Percentiles rank a stretch among this genome's conserved stretches.
Conservation (phyloP, 2,888 invertebrate genomes). For the Caenorhabditis panamensis region DNA sequence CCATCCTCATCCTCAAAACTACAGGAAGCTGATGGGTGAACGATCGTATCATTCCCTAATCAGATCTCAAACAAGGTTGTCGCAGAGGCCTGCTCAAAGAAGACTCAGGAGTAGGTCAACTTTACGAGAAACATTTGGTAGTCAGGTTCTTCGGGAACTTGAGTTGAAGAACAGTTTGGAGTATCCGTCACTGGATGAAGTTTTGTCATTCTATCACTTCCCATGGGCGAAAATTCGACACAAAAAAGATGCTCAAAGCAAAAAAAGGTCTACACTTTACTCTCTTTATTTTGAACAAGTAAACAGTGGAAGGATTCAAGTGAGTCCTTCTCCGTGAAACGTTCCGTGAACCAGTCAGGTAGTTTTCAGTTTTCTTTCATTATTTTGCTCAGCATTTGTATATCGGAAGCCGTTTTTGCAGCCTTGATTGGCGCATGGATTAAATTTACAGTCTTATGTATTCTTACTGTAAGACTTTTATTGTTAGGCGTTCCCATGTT, state of each 20-base stretch:
- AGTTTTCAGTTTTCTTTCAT: conserved; percentile 56
- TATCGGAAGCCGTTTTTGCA: conserved; percentile 46
- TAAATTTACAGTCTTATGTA: conserved; percentile 44
- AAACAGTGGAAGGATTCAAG: conserved; percentile 72
- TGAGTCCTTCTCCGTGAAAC: conserved; percentile 15
- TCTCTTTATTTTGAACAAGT: conserved; percentile 72
- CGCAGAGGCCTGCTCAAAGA: conserved; percentile 29
- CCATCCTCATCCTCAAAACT: too few species aligned
- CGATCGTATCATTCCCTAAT: conserved; percentile 49
- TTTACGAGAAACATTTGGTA: conserved; percentile 61
- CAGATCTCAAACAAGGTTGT: conserved; percentile 36
- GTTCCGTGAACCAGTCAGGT: too few species aligned
- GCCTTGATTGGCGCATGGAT: conserved; percentile 35
- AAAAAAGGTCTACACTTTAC: conserved; percentile 65
- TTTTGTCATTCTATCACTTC: conserved; percentile 58
- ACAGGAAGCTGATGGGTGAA: too few species aligned
- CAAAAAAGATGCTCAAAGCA: conserved; percentile 36
- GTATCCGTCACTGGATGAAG: conserved; percentile 44
- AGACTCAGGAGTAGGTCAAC: conserved; percentile 36
- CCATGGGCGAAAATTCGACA: conserved; percentile 49
- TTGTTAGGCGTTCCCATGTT: too few species aligned
- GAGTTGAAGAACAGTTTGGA: conserved; percentile 42
- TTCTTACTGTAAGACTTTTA: conserved; percentile 58
- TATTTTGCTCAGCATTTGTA: conserved; percentile 50
- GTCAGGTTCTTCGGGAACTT: conserved; percentile 56